Percentiles rank a stretch among this genome's conserved stretches.
Evolutionary conservation across 2,888 invertebrate genomes (phyloP).

Genomic region (Plagodis dolabraria): DNA sequence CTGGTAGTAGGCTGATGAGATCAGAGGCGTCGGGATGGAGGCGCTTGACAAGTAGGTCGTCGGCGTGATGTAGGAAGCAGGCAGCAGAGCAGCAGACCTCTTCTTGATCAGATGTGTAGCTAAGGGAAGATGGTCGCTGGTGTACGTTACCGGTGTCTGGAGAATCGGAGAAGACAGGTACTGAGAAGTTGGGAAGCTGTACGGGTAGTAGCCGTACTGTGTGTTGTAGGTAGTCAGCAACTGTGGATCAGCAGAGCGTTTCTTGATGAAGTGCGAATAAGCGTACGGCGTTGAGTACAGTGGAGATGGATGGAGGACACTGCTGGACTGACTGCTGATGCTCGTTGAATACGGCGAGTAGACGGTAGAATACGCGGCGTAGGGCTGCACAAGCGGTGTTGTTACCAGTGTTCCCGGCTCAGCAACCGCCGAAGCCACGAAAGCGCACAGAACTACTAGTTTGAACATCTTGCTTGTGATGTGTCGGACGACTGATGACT

Average conservation of each 20-base stretch:
- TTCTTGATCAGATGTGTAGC: conserved; percentile 35
- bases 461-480: conserved; percentile 71
- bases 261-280: conserved; percentile 56
- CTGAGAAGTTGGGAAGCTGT: conserved; percentile 2
- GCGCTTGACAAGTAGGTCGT: conserved; percentile 1
- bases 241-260: conserved; percentile 36
- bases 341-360: conserved; percentile 58
- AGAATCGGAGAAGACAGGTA: not conserved
- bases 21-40: conserved; percentile 7
- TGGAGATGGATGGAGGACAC: conserved; percentile 65
- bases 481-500: conserved; percentile 59
- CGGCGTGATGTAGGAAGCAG: conserved; percentile 39
- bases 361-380: conserved; percentile 46
- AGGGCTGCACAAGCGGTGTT: conserved; percentile 19
- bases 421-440: conserved; percentile 82
- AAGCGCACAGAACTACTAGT: conserved; percentile 83
- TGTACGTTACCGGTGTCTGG: conserved; percentile 16
- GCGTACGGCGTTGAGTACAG: conserved; percentile 49
- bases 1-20: conserved; percentile 17
- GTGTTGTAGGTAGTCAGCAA: conserved; percentile 25
- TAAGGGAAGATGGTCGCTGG: conserved; percentile 12
- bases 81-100: conserved; percentile 39
- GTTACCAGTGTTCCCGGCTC: conserved; percentile 48
- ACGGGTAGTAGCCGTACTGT: conserved; percentile 11
- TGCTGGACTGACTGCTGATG: conserved; percentile 62